Evolutionary conservation across 2,888 invertebrate genomes (phyloP).

Genomic region (Euplexia lucipara): DNA sequence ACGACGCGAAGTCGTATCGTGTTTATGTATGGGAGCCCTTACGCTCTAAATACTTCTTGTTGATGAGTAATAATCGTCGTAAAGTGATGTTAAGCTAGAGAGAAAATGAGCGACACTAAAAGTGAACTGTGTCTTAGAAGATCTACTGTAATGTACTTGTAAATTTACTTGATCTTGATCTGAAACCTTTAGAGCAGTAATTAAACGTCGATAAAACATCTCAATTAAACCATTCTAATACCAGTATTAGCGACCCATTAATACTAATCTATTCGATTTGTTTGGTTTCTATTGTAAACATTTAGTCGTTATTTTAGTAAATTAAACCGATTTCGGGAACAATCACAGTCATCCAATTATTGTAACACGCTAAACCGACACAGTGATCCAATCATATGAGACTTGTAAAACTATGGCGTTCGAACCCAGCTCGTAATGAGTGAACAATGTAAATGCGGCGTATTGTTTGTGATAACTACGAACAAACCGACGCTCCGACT

Average conservation of each 20-base stretch:
- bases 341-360: slow-evolving; percentile 47
- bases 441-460: slow-evolving; percentile 55
- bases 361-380: slow-evolving; percentile 28
- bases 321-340: slow-evolving; percentile 41
- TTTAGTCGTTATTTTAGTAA: slow-evolving; percentile 37
- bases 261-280: slow-evolving; percentile 10
- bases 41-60: slow-evolving; percentile 26
- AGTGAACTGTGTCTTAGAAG: not conserved
- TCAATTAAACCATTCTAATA: slow-evolving; percentile 8
- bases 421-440: slow-evolving; percentile 49
- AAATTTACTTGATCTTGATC: not conserved
- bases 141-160: not conserved
- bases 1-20: too few species aligned
- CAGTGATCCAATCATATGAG: slow-evolving; percentile 51
- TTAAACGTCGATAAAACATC: slow-evolving; percentile 1
- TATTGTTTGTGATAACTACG: slow-evolving; percentile 64
- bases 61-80: not conserved
- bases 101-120: not conserved
- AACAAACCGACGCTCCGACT: slow-evolving; percentile 36
- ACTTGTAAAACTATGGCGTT: slow-evolving; percentile 39
- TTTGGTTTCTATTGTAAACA: slow-evolving; percentile 24
- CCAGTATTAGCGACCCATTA: slow-evolving; percentile 4
- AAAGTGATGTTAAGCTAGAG: not conserved
- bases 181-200: not conserved
- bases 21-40: too few species aligned